Percentiles rank a stretch among this genome's conserved stretches.
Conservation (phyloP, 2,888 invertebrate genomes). For the Galerucella calmariensis region DNA sequence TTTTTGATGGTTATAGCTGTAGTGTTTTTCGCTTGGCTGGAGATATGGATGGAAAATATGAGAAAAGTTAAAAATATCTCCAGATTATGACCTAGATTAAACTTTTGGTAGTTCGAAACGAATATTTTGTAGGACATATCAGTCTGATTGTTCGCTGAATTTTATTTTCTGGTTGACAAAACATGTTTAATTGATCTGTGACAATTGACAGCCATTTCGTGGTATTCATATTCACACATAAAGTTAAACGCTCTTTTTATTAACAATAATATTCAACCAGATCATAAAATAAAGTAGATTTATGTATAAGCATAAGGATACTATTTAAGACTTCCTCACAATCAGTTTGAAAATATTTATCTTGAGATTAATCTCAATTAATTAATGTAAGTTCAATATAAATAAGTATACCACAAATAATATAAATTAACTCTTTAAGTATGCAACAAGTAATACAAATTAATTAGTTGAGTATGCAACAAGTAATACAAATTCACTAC, state of each 20-base stretch:
- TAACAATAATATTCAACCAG: not conserved
- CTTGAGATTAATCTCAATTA: no score
- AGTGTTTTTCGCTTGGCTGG: conserved; percentile 69
- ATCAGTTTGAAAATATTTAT: not conserved
- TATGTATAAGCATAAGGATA: not conserved
- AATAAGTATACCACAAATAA: no score
- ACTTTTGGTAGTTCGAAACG: conserved; percentile 54
- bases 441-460: no score
- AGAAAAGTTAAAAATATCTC: conserved; percentile 60
- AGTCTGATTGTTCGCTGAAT: not conserved
- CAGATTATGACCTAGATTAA: conserved; percentile 62
- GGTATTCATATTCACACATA: no score
- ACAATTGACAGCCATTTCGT: not conserved
- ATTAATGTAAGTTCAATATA: no score
- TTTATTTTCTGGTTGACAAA: not conserved
- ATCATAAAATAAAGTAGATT: conserved; percentile 6
- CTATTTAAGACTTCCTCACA: not conserved
- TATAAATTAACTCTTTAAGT: no score
- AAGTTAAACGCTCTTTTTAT: not conserved
- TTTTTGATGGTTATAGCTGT: conserved; percentile 67
- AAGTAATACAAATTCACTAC: no score
- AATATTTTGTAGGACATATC: conserved; percentile 26
- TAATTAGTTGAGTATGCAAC: no score
- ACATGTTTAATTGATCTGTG: not conserved
- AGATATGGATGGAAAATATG: conserved; percentile 64